phyloP scores from a whole-genome alignment of 1,140 invertebrate genomes.

The Chlorops oryzae region DNA sequence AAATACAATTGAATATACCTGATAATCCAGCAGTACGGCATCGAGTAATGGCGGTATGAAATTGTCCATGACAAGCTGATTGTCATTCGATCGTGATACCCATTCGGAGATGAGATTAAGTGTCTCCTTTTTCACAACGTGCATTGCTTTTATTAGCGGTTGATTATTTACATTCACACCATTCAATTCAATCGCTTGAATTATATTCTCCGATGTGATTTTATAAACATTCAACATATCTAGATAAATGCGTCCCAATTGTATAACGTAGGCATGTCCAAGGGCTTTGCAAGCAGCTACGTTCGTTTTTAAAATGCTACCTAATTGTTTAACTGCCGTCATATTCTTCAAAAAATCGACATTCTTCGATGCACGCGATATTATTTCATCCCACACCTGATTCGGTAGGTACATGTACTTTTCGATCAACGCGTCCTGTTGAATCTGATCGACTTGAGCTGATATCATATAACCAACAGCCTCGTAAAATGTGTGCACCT shows the following conservation, averaged over 20 bases:
- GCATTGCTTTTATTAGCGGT: slow-evolving; percentile 96
- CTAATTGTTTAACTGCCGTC: slow-evolving; percentile 94
- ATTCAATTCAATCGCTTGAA: slow-evolving; percentile 89
- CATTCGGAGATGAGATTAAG: slow-evolving; percentile 97
- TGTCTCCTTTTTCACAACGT: slow-evolving; percentile 98
- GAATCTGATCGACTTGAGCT: slow-evolving; percentile 81
- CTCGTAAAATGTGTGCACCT: slow-evolving; percentile 99
- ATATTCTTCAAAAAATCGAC: slow-evolving; percentile 93
- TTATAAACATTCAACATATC: slow-evolving; percentile 99
- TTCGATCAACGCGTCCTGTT: slow-evolving; percentile 91
- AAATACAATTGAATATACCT: slow-evolving; percentile 49
- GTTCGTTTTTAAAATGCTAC: slow-evolving; percentile 98
- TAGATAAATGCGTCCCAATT: slow-evolving; percentile 92
- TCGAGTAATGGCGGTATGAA: slow-evolving; percentile 97
- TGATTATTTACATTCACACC: slow-evolving; percentile 95
- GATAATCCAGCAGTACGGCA: slow-evolving; percentile 95
- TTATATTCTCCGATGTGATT: slow-evolving; percentile 98
- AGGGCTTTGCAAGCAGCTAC: slow-evolving; percentile 95
- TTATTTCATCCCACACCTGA: slow-evolving; percentile 99
- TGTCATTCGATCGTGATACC: slow-evolving; percentile 88
- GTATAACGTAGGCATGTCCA: slow-evolving; percentile 91
- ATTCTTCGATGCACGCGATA: slow-evolving; percentile 93
- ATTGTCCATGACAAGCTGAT: slow-evolving; percentile 88
- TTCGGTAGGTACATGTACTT: slow-evolving; percentile 98
- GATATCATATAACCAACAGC: slow-evolving; percentile 99